Percentiles rank a stretch among this genome's conserved stretches.
Evolutionary conservation across 2,113 vertebrate genomes (phyloP).

Genomic region (Oreotrochilus melanogaster): DNA sequence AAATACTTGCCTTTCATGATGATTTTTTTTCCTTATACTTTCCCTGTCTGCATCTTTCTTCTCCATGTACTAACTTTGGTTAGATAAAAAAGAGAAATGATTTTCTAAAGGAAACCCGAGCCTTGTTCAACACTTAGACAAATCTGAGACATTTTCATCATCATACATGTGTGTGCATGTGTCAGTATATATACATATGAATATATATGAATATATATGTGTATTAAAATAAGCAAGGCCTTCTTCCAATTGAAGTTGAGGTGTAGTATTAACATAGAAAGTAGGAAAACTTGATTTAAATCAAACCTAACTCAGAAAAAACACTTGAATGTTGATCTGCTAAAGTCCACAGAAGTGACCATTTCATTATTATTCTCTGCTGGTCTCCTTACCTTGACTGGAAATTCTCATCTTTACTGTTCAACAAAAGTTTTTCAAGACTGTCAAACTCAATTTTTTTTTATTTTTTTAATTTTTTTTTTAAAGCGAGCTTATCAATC

Average conservation of each 20-base stretch:
- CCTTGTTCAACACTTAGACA: background rate
- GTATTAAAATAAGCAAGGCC: background rate
- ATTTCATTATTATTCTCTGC: background rate
- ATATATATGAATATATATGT: too few species aligned
- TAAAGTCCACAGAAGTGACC: background rate
- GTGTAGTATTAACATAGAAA: background rate
- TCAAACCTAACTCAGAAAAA: background rate
- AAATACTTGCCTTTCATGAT: background rate
- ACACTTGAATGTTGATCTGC: background rate
- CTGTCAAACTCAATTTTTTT: background rate
- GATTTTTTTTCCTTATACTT: background rate
- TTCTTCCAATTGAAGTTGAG: background rate
- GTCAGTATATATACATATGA: background rate
- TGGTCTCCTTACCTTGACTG: background rate
- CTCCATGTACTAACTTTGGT: background rate
- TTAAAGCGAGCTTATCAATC: slow-evolving; percentile 39
- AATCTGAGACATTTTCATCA: background rate
- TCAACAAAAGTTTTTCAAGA: background rate
- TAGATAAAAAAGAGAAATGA: background rate
- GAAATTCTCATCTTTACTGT: background rate
- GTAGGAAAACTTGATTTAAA: background rate
- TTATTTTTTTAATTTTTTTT: background rate
- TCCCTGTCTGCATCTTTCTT: background rate
- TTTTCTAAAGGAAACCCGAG: background rate
- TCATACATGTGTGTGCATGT: background rate